Evolutionary conservation across 1,140 invertebrate genomes (phyloP), one percentile per base, ranked within the genome.

Genomic region (Acromyrmex echinatior): DNA sequence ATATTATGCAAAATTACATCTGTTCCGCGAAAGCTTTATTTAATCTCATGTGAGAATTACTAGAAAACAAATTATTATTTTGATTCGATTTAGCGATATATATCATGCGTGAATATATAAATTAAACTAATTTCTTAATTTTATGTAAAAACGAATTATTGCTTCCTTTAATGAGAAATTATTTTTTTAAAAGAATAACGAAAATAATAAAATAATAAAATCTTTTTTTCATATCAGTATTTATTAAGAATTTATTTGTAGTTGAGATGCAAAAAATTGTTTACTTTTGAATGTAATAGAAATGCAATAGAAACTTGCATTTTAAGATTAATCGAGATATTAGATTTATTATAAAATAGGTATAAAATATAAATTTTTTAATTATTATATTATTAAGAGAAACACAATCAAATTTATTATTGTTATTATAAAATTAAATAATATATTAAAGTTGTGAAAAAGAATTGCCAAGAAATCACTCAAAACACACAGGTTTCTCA

Each of bases 401-500:
- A 21, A 58, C n/a, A 21, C 0, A n/a, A 73, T 73, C 35, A 12
- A 58, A 35, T 76, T 76, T 56, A 51, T 39, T 14, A 16, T 21
- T n/a, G 49, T 39, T 49, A 21, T 21, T 21, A 21, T 21, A 31
- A 35, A 71, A 66, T 66, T 39, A 39, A 51, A 71, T 71, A 63
- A 63, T 5, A 10, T 35, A 74, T 35, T 25, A 45, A 49, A 28
- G 0, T 51, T 3, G 3, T 21, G 74, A 65, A 35, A 51, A 68
- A 3, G 5, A 28, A 51, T 70, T 49, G 45, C 35, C 18, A 6
- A 35, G 62, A 68, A 25, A 65, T 66, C 39, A 9, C 45, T 65
- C 16, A 79, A 31, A 66, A 35, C 21, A 49, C 31, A 70, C 49
- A 80, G 31, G 49, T 35, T 10, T 70, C 80, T 31, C 21, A 45